phyloP scores from a whole-genome alignment of 2,888 invertebrate species.

The Rhagonycha lutea region DNA sequence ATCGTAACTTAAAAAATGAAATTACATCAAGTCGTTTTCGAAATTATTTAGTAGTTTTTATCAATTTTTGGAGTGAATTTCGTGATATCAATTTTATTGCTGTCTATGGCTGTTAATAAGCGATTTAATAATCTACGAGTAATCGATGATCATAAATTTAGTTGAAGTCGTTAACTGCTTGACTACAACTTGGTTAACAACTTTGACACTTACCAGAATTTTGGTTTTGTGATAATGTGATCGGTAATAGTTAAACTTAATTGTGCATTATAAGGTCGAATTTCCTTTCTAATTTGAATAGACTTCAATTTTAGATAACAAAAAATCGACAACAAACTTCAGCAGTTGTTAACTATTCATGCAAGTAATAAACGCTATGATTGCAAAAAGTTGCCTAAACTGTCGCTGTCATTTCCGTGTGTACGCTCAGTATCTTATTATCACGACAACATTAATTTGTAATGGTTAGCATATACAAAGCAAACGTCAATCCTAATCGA shows the following conservation, averaged over 20 bases:
- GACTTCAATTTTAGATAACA: neutral
- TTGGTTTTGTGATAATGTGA: neutral
- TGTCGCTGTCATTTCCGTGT: neutral
- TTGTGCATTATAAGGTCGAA: neutral
- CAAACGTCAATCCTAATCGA: neutral
- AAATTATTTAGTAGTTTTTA: neutral
- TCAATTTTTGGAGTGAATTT: neutral
- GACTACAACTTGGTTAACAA: neutral
- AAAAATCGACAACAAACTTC: neutral
- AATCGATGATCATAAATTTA: neutral
- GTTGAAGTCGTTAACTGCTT: neutral
- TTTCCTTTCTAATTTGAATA: neutral
- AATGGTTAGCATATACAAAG: neutral
- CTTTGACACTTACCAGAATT: neutral
- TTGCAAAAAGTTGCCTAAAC: neutral
- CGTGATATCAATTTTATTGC: neutral
- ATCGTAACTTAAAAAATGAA: neutral
- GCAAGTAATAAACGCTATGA: neutral
- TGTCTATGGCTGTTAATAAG: neutral
- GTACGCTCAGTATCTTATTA: neutral
- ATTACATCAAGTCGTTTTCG: neutral
- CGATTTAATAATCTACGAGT: neutral
- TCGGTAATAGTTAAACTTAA: neutral
- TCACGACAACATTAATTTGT: neutral
- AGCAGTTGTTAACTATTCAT: neutral